Base-by-base conservation (phyloP, 2,888 invertebrate species). In the Abscondita cerata region DNA sequence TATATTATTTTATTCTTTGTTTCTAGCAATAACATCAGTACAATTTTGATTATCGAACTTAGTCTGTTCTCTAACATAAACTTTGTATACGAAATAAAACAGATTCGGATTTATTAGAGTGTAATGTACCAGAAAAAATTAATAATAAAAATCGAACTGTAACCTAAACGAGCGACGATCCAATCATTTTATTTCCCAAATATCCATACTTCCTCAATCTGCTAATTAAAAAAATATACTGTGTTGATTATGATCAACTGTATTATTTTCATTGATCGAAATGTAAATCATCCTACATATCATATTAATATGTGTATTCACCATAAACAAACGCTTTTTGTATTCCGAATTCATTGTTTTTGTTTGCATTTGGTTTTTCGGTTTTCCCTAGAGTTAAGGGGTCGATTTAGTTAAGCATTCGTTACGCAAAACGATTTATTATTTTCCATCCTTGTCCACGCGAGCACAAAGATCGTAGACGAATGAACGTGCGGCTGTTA, bases 351-450 rank as follows among this genome's bases (percentile, higher is more conserved):
- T 53, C 48, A 44, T 41, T 59, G 59, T 52, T 59, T 53, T 59
- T 59, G 59, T 59, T 59, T 59, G 59, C 59, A 50, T 59, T 59
- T 59, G 31, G 53, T 52, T 57, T 57, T 52, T 52, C 47, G 59
- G 52, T 59, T 52, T 55, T 48, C 53, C 48, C 48, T 50, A 18
- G 53, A 53, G 59, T 59, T 60, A 46, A 13, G 50, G 36, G 51
- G 46, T 36, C 60, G 54, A 55, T 55, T 55, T 60, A 54, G 44
- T 50, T 44, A 25, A 54, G 48, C 50, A 54, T n/a, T 20, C 41
- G 41, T 15, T 18, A 46, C 13, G 18, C 16, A 38, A 40, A 54
- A 12, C 41, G 50, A 18, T 51, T 41, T 54, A 25, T 13, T 33
- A 60, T 60, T 34, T 41, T 36, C 12, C 36, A 36, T 54, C 51